phyloP scores from a whole-genome alignment of 2,113 vertebrate species.

The Glareola pratincola region DNA sequence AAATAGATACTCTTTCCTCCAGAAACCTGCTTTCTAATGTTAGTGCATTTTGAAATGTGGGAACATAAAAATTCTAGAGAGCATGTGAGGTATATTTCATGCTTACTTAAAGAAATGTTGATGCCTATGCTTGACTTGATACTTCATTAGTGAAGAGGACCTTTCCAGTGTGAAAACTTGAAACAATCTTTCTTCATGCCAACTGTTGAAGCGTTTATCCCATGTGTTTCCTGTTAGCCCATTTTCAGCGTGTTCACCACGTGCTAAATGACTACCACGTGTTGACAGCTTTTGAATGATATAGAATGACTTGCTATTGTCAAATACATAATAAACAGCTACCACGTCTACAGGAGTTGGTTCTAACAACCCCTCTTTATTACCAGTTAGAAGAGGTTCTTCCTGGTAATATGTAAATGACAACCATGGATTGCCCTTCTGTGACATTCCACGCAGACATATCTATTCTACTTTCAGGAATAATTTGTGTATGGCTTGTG shows the following conservation, averaged over 20 bases:
- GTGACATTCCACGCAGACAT: neutral
- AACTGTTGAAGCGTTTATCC: neutral
- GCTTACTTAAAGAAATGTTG: neutral
- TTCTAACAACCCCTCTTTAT: neutral
- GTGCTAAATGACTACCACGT: neutral
- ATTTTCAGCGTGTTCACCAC: neutral
- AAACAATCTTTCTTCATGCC: neutral
- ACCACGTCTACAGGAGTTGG: neutral
- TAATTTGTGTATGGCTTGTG: neutral
- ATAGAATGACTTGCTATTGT: neutral
- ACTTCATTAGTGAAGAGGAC: neutral
- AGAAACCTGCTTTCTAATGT: neutral
- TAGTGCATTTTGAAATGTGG: neutral
- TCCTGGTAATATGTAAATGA: neutral
- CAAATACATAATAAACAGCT: neutral
- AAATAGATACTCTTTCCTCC: neutral
- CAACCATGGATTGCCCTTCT: neutral
- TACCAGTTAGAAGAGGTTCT: neutral
- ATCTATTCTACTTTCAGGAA: neutral
- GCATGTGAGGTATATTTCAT: neutral
- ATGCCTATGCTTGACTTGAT: neutral
- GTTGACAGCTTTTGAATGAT: neutral
- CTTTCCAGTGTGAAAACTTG: neutral
- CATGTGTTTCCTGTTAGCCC: neutral
- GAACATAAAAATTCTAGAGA: neutral